A percentile compares a stretch with the other conserved stretches of the same genome.
These are phyloP conservation scores for Danaus chrysippus DNA, from an alignment of 2,888 invertebrate genomes.

Conservation along the genomic window DNA sequence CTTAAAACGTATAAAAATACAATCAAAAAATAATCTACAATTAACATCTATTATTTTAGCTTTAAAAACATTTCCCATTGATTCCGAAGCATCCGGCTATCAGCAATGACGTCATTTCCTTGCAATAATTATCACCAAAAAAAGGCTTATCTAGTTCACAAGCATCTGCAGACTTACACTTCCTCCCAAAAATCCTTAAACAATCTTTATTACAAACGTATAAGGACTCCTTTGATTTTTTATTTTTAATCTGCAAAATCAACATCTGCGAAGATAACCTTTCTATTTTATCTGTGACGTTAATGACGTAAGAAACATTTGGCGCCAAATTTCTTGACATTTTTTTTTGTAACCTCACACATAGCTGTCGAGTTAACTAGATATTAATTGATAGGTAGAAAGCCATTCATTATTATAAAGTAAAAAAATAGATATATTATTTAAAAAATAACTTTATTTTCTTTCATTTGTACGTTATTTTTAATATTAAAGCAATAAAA, in stretches of 20 bases:
- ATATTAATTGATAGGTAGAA: constrained; percentile 32
- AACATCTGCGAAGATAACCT: constrained; percentile 55
- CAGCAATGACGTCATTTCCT: constrained; percentile 1
- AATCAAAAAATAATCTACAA: too few species aligned
- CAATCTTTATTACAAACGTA: constrained; percentile 13
- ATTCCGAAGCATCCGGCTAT: not conserved
- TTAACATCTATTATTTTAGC: too few species aligned
- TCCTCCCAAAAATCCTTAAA: constrained; percentile 36
- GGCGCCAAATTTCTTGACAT: constrained; percentile 53
- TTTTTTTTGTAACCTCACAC: constrained; percentile 54
- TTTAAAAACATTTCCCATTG: too few species aligned
- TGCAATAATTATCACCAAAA: constrained; percentile 18
- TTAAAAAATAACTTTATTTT: too few species aligned
- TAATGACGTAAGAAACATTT: constrained; percentile 59
- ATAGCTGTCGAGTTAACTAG: constrained; percentile 50
- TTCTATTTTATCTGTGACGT: constrained; percentile 52
- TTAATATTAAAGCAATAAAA: too few species aligned
- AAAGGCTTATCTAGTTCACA: constrained; percentile 25
- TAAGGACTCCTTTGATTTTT: constrained; percentile 14
- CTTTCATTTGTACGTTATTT: too few species aligned
- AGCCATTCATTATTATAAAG: too few species aligned
- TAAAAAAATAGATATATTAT: too few species aligned
- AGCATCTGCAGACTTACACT: constrained; percentile 37
- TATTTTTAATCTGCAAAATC: constrained; percentile 29
- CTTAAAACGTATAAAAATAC: too few species aligned